phyloP scores from a whole-genome alignment of 2,797 vertebrate genomes.

The Lerista edwardsae region DNA sequence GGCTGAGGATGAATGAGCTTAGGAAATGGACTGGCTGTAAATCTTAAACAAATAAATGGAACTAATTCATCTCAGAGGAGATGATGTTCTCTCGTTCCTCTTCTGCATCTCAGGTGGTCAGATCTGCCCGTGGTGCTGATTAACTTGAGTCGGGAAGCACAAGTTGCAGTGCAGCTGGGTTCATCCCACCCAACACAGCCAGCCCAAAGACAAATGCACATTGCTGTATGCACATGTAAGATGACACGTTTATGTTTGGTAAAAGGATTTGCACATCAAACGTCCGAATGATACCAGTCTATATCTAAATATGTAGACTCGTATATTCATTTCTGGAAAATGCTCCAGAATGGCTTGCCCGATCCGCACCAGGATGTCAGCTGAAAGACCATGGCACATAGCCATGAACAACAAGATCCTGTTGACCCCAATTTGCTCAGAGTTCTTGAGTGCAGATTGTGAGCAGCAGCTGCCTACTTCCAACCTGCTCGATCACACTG shows the following conservation, averaged over 20 bases:
- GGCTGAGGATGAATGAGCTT: constrained; percentile 5
- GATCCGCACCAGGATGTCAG: not conserved
- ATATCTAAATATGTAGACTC: not conserved
- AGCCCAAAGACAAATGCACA: not conserved
- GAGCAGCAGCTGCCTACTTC: not conserved
- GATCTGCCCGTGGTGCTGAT: constrained; percentile 35
- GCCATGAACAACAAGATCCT: too few species aligned
- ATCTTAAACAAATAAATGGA: constrained; percentile 29
- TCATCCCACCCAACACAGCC: not conserved
- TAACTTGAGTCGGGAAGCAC: constrained; percentile 36
- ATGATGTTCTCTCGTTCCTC: not conserved
- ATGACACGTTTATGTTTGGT: not conserved
- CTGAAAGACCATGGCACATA: not conserved
- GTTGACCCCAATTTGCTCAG: not conserved
- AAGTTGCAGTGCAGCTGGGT: not conserved
- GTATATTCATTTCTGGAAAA: not conserved
- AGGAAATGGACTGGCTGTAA: constrained; percentile 14
- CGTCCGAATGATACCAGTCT: not conserved
- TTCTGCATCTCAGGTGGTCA: constrained; percentile 24
- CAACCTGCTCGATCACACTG: too few species aligned
- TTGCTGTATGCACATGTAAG: not conserved
- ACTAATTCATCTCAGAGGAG: constrained; percentile 12
- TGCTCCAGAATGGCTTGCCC: not conserved
- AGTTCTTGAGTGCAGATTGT: not conserved
- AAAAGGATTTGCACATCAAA: not conserved